Conservation (phyloP, 2,797 vertebrate species). For the Salmo trutta region DNA sequence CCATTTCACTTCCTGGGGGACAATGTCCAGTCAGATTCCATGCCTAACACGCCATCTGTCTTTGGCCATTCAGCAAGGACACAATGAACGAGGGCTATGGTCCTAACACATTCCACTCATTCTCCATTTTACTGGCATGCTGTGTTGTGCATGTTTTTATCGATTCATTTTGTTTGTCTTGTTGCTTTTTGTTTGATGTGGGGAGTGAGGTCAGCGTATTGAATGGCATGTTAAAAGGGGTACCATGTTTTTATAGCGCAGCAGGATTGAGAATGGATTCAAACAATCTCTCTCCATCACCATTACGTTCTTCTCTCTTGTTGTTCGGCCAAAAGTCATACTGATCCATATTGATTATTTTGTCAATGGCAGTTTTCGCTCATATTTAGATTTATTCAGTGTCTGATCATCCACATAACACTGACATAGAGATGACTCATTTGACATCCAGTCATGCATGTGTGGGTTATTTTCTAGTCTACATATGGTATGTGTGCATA, state of each 20-base stretch:
- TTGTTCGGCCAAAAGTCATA: background rate
- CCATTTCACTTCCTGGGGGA: constrained; percentile 44
- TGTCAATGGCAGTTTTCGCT: background rate
- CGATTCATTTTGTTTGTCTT: background rate
- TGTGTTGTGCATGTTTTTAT: constrained; percentile 1
- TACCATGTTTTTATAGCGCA: constrained; percentile 3
- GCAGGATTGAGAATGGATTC: background rate
- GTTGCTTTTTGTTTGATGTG: background rate
- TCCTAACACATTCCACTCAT: background rate
- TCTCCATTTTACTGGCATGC: background rate
- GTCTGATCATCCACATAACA: background rate
- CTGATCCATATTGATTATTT: background rate
- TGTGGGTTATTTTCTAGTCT: constrained; percentile 18
- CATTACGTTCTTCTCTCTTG: background rate
- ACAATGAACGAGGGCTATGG: constrained; percentile 7
- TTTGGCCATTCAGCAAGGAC: constrained; percentile 42
- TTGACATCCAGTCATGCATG: constrained; percentile 17
- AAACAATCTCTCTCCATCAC: background rate
- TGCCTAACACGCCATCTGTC: constrained; percentile 60
- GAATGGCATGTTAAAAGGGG: constrained; percentile 3
- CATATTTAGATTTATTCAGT: background rate
- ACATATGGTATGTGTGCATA: background rate
- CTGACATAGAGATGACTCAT: constrained; percentile 1
- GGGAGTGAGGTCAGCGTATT: background rate
- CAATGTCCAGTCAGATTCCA: constrained; percentile 47